Percentiles rank a stretch among this genome's conserved stretches.
These are phyloP conservation scores for Amphiprion ocellaris DNA, from an alignment of 2,113 vertebrate genomes.

Conservation along the genomic window DNA sequence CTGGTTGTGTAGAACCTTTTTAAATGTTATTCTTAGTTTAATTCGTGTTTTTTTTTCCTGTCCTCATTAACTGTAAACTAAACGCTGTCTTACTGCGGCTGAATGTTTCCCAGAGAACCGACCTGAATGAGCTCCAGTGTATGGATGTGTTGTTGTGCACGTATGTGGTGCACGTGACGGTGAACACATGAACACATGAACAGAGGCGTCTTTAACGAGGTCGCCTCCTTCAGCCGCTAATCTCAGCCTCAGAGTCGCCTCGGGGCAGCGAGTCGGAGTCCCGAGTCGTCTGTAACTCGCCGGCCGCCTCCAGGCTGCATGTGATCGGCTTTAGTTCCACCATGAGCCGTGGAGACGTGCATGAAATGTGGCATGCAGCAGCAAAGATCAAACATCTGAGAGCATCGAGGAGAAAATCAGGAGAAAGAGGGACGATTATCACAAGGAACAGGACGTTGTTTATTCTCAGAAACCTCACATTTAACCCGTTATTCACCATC, in stretches of 20 bases:
- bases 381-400: background rate
- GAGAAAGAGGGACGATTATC: no score
- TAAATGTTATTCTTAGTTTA: no score
- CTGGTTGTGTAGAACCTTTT: no score
- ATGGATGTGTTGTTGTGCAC: background rate
- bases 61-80: no score
- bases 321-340: slow-evolving; percentile 43
- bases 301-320: slow-evolving; percentile 28
- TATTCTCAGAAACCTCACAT: no score
- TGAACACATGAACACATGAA: slow-evolving; percentile 49
- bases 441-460: no score
- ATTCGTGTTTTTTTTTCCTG: no score
- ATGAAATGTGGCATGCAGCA: background rate
- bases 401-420: no score
- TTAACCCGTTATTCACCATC: no score
- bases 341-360: slow-evolving; percentile 39
- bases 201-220: slow-evolving; percentile 40
- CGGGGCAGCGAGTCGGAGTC: slow-evolving; percentile 9
- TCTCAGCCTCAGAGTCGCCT: slow-evolving; percentile 49
- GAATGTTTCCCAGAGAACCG: no score
- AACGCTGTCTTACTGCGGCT: no score
- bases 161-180: slow-evolving; percentile 58
- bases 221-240: slow-evolving; percentile 59
- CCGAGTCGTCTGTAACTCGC: slow-evolving; percentile 40
- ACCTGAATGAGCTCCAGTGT: no score